These are phyloP conservation scores for Lethenteron camtschaticum DNA, from an alignment of 2,113 vertebrate genomes.

Conservation along the genomic window DNA sequence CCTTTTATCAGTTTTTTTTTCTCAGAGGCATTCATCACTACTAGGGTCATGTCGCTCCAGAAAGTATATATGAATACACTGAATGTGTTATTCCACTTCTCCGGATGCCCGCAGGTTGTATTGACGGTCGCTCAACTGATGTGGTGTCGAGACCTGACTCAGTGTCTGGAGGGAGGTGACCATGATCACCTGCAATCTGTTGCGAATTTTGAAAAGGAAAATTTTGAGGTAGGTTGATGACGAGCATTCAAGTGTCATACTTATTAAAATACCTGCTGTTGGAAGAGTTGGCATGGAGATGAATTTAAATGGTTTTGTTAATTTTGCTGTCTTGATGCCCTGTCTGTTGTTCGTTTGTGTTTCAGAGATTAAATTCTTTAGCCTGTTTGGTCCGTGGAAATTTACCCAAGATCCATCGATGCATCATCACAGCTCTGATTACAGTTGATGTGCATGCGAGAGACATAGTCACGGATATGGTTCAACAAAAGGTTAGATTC, in stretches of 20 bases:
- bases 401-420: slow-evolving; percentile 37
- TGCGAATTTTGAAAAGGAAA: slow-evolving; percentile 33
- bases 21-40: too few species aligned
- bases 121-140: slow-evolving; percentile 49
- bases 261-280: too few species aligned
- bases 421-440: slow-evolving; percentile 44
- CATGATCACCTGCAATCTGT: slow-evolving; percentile 24
- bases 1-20: too few species aligned
- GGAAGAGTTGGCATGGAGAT: too few species aligned
- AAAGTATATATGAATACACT: too few species aligned
- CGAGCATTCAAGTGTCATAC: too few species aligned
- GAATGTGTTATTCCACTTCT: too few species aligned
- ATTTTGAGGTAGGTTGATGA: slow-evolving; percentile 28
- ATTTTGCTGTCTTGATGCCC: too few species aligned
- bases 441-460: slow-evolving; percentile 47
- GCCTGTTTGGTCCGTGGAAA: slow-evolving; percentile 32
- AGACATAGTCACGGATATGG: slow-evolving; percentile 41
- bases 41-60: too few species aligned
- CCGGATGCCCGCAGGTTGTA: slow-evolving; percentile 26
- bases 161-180: slow-evolving; percentile 25
- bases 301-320: too few species aligned
- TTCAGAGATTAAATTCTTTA: slow-evolving; percentile 41
- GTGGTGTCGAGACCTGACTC: slow-evolving; percentile 45
- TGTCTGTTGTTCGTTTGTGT: background rate
- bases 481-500: slow-evolving; percentile 24